Base-by-base conservation (phyloP, 2,888 invertebrate species). In the Cenopis cana region DNA sequence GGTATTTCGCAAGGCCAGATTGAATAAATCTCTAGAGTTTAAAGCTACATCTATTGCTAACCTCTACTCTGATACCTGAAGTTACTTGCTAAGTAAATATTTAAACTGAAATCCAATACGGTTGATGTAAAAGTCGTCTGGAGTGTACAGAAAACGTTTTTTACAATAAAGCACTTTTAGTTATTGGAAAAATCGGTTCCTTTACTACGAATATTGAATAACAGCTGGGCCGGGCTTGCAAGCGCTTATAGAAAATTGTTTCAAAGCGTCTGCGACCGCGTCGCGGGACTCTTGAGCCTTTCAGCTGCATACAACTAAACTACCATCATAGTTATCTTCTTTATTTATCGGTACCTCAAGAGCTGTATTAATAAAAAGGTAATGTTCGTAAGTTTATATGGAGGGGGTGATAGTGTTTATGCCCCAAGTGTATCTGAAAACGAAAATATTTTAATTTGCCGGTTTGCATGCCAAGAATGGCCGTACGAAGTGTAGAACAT, bases 141-240 rank as follows among this genome's bases (percentile, higher is more conserved):
- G 18, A n/a, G 11, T 10, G 9, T 50, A 50, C 24, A 38, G 18
- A 18, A 20, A 20, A 18, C 14, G 10, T 18, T 49, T 57, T 67
- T 50, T 67, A 52, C 29, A 52, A 38, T 18, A 65, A 59, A 70
- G 41, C 70, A 54, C 52, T 70, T 65, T 57, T 38, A 57, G 50
- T 54, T 65, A 84, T 36, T 86, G 85, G 85, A 80, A 85, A 87
- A 85, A 85, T 81, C 81, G 73, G 72, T 78, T 77, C 74, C 76
- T 71, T 78, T 77, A 78, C 80, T 81, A 80, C 83, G 83, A 83
- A 86, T 85, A 85, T 86, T 86, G 81, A 84, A 85, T 86, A 86
- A 83, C 80, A 80, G 78, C 76, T 78, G 77, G 78, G 79, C 76
- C 78, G 75, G 73, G 69, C 74, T 73, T 52, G 52, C 38, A 64